These are phyloP conservation scores for Tachuris rubrigastra DNA, from an alignment of 2,113 vertebrate genomes.

Conservation along the genomic window DNA sequence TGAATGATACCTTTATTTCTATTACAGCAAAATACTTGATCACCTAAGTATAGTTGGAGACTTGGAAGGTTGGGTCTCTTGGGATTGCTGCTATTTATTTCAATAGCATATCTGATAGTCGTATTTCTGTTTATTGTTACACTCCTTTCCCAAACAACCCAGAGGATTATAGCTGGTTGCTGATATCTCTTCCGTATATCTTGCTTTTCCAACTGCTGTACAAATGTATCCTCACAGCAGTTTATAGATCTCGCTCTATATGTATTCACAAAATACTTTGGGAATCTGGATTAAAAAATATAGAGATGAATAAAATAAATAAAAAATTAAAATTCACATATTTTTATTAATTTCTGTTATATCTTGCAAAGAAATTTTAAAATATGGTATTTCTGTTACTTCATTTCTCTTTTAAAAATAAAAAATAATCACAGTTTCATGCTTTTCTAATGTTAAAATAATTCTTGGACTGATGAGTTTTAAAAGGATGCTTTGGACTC, in stretches of 20 bases:
- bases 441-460: background rate
- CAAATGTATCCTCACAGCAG: background rate
- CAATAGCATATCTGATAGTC: background rate
- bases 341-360: background rate
- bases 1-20: background rate
- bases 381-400: background rate
- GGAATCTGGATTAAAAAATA: background rate
- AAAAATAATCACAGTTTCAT: background rate
- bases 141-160: background rate
- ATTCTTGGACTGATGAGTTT: background rate
- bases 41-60: background rate
- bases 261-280: background rate
- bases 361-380: background rate
- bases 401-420: background rate
- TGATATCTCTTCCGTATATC: background rate
- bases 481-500: background rate
- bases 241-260: background rate
- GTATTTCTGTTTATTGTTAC: background rate
- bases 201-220: background rate
- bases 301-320: background rate
- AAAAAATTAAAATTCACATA: background rate
- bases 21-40: background rate
- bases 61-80: background rate
- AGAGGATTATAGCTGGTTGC: background rate
- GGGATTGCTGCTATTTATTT: background rate